Conservation (phyloP, 2,888 invertebrate species). For the Pyrrhosoma nymphula region DNA sequence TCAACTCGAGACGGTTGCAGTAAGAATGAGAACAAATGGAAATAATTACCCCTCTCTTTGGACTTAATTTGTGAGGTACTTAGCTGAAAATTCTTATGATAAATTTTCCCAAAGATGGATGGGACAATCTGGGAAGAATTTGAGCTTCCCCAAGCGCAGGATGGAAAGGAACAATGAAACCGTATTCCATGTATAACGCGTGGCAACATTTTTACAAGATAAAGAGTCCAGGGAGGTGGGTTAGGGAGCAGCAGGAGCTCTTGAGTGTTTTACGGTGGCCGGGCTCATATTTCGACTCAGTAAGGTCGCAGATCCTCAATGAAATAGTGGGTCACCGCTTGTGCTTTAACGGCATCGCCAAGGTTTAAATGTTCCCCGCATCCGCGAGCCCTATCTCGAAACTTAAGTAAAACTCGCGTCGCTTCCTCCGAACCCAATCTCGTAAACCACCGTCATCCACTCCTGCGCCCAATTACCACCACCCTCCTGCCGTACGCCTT, state of each 20-base stretch:
- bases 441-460: neutral
- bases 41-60: neutral
- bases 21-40: neutral
- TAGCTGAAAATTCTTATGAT: too few species aligned
- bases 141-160: neutral
- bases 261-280: neutral
- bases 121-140: neutral
- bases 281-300: neutral
- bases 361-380: neutral
- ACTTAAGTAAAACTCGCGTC: neutral
- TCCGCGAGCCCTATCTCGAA: neutral
- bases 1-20: too few species aligned
- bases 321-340: constrained; percentile 29
- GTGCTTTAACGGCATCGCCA: neutral
- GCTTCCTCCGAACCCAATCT: neutral
- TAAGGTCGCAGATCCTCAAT: neutral
- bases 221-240: neutral
- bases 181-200: neutral
- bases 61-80: neutral
- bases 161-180: neutral
- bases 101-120: neutral
- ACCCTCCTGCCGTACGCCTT: neutral
- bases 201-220: neutral
- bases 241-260: neutral
- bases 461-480: neutral